A percentile compares a stretch with the other conserved stretches of the same genome.
Evolutionary conservation across 2,888 invertebrate species (phyloP).

Genomic region (Sesia apiformis): DNA sequence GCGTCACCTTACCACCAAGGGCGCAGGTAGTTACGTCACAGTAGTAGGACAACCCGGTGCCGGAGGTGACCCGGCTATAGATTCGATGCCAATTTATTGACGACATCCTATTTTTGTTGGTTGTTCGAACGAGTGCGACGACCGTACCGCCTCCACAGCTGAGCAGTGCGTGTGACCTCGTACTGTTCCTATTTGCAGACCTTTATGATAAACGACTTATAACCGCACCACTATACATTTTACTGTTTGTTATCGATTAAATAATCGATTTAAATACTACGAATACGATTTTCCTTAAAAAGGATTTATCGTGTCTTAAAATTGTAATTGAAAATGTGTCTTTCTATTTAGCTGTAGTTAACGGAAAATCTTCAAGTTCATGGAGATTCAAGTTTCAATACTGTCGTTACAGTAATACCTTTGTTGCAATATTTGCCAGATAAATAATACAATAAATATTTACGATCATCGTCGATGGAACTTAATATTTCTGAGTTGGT

Average conservation of each 20-base stretch:
- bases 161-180: slow-evolving; percentile 65
- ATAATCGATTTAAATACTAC: background rate
- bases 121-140: slow-evolving; percentile 61
- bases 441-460: too few species aligned
- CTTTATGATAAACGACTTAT: slow-evolving; percentile 10
- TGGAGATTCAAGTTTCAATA: too few species aligned
- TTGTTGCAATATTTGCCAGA: too few species aligned
- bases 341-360: too few species aligned
- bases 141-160: slow-evolving; percentile 54
- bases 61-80: slow-evolving; percentile 57
- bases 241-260: too few species aligned
- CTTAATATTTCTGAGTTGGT: too few species aligned
- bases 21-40: slow-evolving; percentile 14
- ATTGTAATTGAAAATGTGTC: too few species aligned
- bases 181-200: slow-evolving; percentile 25
- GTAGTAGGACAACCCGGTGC: slow-evolving; percentile 28
- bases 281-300: slow-evolving; percentile 4
- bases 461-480: too few species aligned
- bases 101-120: slow-evolving; percentile 73
- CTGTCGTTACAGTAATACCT: too few species aligned
- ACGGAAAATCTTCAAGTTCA: too few species aligned
- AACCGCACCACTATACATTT: too few species aligned
- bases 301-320: too few species aligned
- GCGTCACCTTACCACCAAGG: slow-evolving; percentile 11
- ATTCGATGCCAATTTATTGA: slow-evolving; percentile 66